phyloP scores from a whole-genome alignment of 2,113 vertebrate species.

The Megaptera novaeangliae region DNA sequence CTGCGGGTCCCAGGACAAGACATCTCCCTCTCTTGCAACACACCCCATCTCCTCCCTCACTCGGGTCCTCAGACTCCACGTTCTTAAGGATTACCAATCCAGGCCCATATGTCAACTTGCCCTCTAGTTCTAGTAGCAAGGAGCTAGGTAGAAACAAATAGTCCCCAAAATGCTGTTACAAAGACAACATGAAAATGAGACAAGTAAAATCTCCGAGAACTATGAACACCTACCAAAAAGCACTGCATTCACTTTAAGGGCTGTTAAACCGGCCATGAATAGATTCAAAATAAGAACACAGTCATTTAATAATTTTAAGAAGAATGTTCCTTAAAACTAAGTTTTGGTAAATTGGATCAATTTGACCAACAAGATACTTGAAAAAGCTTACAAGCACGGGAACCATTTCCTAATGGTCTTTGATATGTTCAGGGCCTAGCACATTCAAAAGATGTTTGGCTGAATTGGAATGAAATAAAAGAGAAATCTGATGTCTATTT shows the following conservation, averaged over 20 bases:
- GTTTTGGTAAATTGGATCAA: not conserved
- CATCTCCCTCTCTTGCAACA: not conserved
- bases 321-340: not conserved
- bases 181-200: not conserved
- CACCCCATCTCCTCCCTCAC: not conserved
- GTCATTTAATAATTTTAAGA: not conserved
- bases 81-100: not conserved
- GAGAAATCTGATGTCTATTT: not conserved
- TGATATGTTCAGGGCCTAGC: not conserved
- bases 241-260: not conserved
- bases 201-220: not conserved
- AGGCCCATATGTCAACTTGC: not conserved
- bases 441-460: not conserved
- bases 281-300: not conserved
- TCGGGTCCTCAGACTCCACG: not conserved
- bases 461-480: not conserved
- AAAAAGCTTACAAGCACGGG: not conserved
- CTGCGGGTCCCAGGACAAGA: not conserved
- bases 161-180: not conserved
- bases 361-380: not conserved
- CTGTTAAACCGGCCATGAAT: not conserved
- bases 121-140: not conserved
- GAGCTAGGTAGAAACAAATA: not conserved
- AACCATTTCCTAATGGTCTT: not conserved
- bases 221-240: not conserved